Evolutionary conservation across 1,140 invertebrate species (phyloP), one percentile per base, ranked within the genome.

Genomic region (Pollicipes pollicipes): DNA sequence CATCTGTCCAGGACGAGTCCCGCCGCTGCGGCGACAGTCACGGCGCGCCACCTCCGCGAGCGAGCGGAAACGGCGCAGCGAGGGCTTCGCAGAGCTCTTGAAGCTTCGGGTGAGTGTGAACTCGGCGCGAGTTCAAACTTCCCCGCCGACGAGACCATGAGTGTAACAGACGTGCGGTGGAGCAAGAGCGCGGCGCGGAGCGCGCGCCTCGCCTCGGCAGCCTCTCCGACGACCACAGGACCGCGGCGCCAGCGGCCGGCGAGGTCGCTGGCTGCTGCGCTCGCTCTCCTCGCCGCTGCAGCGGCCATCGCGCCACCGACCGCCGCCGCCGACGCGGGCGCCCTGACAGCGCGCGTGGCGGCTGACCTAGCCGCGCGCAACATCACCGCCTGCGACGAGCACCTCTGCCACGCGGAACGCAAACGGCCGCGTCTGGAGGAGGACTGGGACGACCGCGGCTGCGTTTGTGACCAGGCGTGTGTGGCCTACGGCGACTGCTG

Each of bases 401-500:
- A 58, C 21, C 45, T 58, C 6, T 58, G 45, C 17, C 45, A 21
- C 10, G 13, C 24, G 10, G 45, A 58, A 10, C 45, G 24, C 13
- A 58, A 58, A 21, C 45, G 45, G 21, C 45, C 45, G 45, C 45
- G 45, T 58, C 8, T 58, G 2, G 45, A 58, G 17, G 10, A 58
- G 21, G 13, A 10, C 72, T 81, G 79, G 78, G 78, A 78, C 64
- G 76, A 78, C 21, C 75, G 81, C n/a, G 83, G 82, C 75, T 84
- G 83, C 73, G 76, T 81, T 35, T 84, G 83, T 73, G 83, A 84
- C 73, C 74, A 78, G 31, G 74, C 76, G 10, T 84, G 83, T 73
- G 73, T 75, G 29, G 73, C 76, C 2, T 84, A 82, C 72, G 83
- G 83, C 30, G 83, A 84, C 75, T 84, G 83, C 73, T 84, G 83